Base-by-base conservation (phyloP, 2,888 invertebrate genomes). In the Eucera pruinosa region DNA sequence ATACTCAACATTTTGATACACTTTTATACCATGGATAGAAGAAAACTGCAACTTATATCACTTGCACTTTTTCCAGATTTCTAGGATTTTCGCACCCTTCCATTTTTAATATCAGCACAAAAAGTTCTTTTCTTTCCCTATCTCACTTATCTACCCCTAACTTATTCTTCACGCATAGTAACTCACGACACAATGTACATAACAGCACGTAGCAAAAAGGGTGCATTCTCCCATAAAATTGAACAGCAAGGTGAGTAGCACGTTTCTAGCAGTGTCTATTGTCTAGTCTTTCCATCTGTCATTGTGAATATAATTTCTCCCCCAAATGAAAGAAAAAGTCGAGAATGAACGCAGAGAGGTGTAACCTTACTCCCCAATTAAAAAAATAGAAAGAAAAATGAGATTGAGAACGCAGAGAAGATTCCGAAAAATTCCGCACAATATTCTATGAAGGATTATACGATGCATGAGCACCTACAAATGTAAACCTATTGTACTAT, bases 401-500 rank as follows among this genome's bases (percentile, higher is more conserved):
- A 57, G 11, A n/a, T 62, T 13, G 47, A 11, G 47, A 47, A 36
- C 4, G n/a, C 39, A 18, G n/a, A 30, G 52, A 47, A 7, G 52
- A 60, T 20, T 41, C 18, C 9, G 39, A 39, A 5, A 47, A 33
- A 11, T 39, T 11, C 18, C 43, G 23, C 11, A n/a, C 47, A 25
- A 43, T 60, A 36, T 18, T 36, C 48, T 65, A 55, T 30, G 23
- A 57, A 50, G 62, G 64, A 52, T 61, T 50, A 58, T 48, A 64
- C 58, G 54, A 66, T 55, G 70, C 67, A 72, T 72, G 18, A 65
- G 65, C 62, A 70, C 57, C 71, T 62, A 82, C 80, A 80, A 66
- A 77, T 84, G 73, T 77, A 65, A 73, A 76, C 68, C 79, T 85
- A 73, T 87, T 86, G 82, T 86, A 81, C 81, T 77, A 67, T 87